Conservation (phyloP, 2,797 vertebrate species). For the Hylomyscus alleni region DNA sequence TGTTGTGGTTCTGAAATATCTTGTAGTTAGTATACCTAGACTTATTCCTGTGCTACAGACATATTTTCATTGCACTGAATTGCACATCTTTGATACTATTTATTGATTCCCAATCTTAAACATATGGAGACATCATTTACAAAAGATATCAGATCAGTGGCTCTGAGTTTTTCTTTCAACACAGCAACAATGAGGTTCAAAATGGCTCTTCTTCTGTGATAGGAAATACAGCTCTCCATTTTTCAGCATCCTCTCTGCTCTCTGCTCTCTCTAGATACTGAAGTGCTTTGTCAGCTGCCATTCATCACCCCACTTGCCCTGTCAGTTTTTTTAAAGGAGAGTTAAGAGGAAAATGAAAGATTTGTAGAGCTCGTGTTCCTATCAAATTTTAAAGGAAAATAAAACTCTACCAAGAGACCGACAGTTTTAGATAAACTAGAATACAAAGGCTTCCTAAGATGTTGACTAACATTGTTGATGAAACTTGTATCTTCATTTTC, state of each 20-base stretch:
- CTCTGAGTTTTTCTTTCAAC: background rate
- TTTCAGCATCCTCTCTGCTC: background rate
- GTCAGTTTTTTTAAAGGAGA: constrained; percentile 58
- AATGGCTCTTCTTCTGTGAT: background rate
- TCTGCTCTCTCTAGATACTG: constrained; percentile 26
- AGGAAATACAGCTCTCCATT: constrained; percentile 22
- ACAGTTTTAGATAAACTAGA: background rate
- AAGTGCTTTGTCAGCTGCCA: constrained; percentile 36
- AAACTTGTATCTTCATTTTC: background rate
- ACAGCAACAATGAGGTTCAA: background rate
- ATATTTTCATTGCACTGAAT: constrained; percentile 5
- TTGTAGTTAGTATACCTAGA: background rate
- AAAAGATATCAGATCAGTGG: background rate
- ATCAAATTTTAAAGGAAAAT: constrained; percentile 63
- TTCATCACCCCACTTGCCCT: constrained; percentile 35
- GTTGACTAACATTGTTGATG: background rate
- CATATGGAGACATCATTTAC: background rate
- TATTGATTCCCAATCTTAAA: constrained; percentile 41
- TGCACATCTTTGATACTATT: background rate
- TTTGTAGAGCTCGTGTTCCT: background rate
- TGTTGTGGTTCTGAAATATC: background rate
- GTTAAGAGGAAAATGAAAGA: constrained; percentile 64
- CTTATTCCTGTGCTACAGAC: background rate
- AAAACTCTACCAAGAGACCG: background rate
- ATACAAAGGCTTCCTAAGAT: background rate